These are phyloP conservation scores for Caenorhabditis sp. DNA, from an alignment of 2,888 invertebrate genomes.

Conservation along the genomic window DNA sequence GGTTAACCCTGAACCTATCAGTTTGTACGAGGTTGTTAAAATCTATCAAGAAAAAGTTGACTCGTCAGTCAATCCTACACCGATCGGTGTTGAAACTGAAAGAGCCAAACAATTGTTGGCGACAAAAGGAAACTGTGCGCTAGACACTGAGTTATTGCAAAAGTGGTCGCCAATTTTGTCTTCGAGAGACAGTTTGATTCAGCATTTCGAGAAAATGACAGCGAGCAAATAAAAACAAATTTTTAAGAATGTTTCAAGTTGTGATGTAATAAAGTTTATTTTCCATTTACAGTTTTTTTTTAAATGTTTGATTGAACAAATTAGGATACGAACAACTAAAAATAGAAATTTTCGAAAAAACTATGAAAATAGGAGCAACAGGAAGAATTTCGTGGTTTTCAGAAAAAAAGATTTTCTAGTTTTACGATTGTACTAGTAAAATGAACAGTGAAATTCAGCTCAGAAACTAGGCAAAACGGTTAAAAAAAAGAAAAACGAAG, in stretches of 20 bases:
- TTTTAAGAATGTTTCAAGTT: background rate
- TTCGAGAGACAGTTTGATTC: conserved; percentile 32
- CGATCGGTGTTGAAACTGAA: conserved; percentile 61
- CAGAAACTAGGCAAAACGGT: background rate
- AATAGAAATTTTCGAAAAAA: too few species aligned
- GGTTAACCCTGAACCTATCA: conserved; percentile 68
- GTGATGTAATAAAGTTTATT: background rate
- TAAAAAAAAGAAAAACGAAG: background rate
- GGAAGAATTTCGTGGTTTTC: too few species aligned
- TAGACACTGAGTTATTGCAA: conserved; percentile 55
- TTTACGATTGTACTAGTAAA: too few species aligned
- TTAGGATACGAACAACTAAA: too few species aligned
- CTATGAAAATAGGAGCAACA: too few species aligned
- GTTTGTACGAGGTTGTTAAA: conserved; percentile 63
- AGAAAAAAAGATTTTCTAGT: too few species aligned
- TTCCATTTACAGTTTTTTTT: background rate
- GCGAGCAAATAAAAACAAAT: conserved; percentile 5
- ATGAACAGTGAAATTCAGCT: too few species aligned
- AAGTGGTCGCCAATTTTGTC: conserved; percentile 38
- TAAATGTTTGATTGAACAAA: too few species aligned
- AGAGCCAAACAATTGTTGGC: conserved; percentile 60
- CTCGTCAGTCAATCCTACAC: conserved; percentile 43
- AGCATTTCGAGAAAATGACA: conserved; percentile 28
- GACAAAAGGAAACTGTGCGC: conserved; percentile 68
- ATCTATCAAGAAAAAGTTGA: conserved; percentile 65